Conservation (phyloP, 2,888 invertebrate species). For the Eumacrocentrus americanus region DNA sequence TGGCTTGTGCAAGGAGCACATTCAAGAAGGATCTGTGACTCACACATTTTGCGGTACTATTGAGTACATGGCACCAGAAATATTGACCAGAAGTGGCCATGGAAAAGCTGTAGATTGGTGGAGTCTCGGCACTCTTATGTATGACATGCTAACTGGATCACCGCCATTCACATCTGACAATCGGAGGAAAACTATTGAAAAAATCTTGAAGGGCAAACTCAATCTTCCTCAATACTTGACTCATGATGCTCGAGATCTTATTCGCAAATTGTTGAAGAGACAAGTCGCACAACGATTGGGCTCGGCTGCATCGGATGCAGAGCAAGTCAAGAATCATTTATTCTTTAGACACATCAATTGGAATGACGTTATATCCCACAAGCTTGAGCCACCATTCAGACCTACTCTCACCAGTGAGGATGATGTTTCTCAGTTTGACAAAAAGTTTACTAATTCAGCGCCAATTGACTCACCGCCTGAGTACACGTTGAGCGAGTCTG, state of each 20-base stretch:
- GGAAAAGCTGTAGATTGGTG: slow-evolving; percentile 99
- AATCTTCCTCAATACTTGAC: slow-evolving; percentile 95
- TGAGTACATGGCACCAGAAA: slow-evolving; percentile 99
- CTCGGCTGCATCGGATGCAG: slow-evolving; percentile 80
- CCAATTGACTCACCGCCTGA: slow-evolving; percentile 98
- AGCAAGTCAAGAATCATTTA: slow-evolving; percentile 85
- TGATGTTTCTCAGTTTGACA: slow-evolving; percentile 98
- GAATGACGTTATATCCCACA: slow-evolving; percentile 87
- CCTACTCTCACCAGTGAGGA: slow-evolving; percentile 91
- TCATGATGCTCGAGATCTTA: slow-evolving; percentile 92
- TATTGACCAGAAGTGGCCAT: slow-evolving; percentile 94
- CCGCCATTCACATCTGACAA: slow-evolving; percentile 98
- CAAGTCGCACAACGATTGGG: slow-evolving; percentile 85
- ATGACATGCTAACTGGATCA: slow-evolving; percentile 89
- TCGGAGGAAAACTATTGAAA: slow-evolving; percentile 97
- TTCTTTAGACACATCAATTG: slow-evolving; percentile 96
- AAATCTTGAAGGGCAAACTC: slow-evolving; percentile 95
- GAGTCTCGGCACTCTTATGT: slow-evolving; percentile 98
- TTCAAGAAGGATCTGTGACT: slow-evolving; percentile 85
- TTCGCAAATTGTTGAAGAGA: slow-evolving; percentile 85
- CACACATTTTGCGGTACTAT: slow-evolving; percentile 99
- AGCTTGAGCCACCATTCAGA: slow-evolving; percentile 94
- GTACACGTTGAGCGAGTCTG: slow-evolving; percentile 92
- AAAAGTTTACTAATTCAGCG: slow-evolving; percentile 95
- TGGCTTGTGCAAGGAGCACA: slow-evolving; percentile 57